Base-by-base conservation (phyloP, 2,797 vertebrate species). In the Danio tinwini region DNA sequence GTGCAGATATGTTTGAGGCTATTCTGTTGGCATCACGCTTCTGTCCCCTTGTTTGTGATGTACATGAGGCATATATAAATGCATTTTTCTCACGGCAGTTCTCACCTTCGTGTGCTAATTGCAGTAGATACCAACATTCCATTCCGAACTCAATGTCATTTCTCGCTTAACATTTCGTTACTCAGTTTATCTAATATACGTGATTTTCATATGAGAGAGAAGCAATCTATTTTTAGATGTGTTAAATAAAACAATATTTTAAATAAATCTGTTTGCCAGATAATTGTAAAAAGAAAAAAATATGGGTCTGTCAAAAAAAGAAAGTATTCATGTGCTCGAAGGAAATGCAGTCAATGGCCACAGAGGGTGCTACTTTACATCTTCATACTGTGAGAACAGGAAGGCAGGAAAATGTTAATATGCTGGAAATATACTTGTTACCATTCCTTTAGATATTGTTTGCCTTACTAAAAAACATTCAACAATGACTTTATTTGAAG, bases 391-490 rank as follows among this genome's bases (percentile, higher is more conserved):
- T 88, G 87, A 89, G 91, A 86, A 88, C 82, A 76, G 84, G 82
- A 82, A 84, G 81, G 75, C 80, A 78, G 63, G 83, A 86, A 78
- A 88, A 93, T 91, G 90, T 94, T 93, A 92, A 90, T 93, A 93
- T 90, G 94, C 94, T 94, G 93, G 92, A 94, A 93, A 92, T 91
- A 86, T 90, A 94, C 94, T 94, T 92, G 91, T 94, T 93, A 96
- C 93, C 93, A 95, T 96, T 96, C 92, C 94, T 95, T 93, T 94
- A 95, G 92, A 93, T 94, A 90, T 94, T 86, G 90, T 95, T 96
- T 96, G 94, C 95, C 94, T 96, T 97, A 94, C 93, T 93, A 91
- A 83, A 92, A 29, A 91, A 85, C 65, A 81, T 77, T 64, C 75
- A 76, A 91, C 90, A 84, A 86, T 88, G 90, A 91, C 78, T 81